Conservation (phyloP, 2,888 invertebrate species). For the Atrina japonica region DNA sequence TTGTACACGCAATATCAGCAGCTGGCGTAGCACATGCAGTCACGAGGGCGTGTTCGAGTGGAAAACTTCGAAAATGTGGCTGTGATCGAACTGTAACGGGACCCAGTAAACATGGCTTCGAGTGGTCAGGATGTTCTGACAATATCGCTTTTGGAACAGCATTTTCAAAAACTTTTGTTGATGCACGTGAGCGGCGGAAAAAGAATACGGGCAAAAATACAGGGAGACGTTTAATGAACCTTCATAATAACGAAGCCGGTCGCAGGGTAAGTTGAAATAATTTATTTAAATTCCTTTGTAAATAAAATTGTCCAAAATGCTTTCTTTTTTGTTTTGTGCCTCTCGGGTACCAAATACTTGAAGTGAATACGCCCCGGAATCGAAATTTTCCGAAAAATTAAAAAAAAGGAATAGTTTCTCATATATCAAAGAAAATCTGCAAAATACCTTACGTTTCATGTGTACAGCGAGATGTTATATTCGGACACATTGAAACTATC, state of each 20-base stretch:
- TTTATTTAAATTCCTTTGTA: too few species aligned
- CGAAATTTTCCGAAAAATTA: too few species aligned
- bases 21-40: conserved; percentile 97
- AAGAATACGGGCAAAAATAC: conserved; percentile 93
- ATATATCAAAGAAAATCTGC: too few species aligned
- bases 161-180: conserved; percentile 93
- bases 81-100: conserved; percentile 91
- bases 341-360: too few species aligned
- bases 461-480: too few species aligned
- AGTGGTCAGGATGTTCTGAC: conserved; percentile 95
- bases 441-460: too few species aligned
- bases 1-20: conserved; percentile 95
- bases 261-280: conserved; percentile 92
- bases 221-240: conserved; percentile 94
- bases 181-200: conserved; percentile 89
- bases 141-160: conserved; percentile 87
- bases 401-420: too few species aligned
- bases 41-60: conserved; percentile 94
- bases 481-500: too few species aligned
- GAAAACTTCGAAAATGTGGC: conserved; percentile 93
- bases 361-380: too few species aligned
- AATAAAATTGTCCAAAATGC: too few species aligned
- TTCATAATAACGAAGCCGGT: conserved; percentile 98
- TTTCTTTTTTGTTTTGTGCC: too few species aligned
- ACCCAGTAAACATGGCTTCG: conserved; percentile 88